phyloP scores from a whole-genome alignment of 2,113 vertebrate genomes.

The Pomatorhinus ruficollis region DNA sequence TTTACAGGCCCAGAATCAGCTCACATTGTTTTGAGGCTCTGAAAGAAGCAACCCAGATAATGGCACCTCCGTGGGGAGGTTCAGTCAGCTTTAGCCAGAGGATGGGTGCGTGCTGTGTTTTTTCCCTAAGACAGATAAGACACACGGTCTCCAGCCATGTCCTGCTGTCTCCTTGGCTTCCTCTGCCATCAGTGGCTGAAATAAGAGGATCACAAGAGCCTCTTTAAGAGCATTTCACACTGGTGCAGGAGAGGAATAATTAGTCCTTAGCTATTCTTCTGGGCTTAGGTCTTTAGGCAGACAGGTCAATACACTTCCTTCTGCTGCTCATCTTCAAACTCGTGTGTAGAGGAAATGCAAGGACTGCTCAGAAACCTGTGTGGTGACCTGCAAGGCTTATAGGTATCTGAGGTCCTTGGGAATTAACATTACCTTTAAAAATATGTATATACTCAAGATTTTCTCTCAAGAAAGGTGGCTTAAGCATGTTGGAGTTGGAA shows the following conservation, averaged over 20 bases:
- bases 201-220: neutral
- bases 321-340: neutral
- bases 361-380: neutral
- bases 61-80: neutral
- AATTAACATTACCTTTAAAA: neutral
- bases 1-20: neutral
- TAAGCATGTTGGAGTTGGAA: neutral
- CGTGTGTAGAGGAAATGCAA: accelerated
- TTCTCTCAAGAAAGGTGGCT: neutral
- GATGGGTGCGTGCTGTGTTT: neutral
- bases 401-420: neutral
- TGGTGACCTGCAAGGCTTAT: neutral
- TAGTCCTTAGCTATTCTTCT: neutral
- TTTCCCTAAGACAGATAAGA: neutral
- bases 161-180: neutral
- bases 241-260: neutral
- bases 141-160: neutral
- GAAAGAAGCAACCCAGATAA: neutral
- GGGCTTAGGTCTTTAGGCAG: neutral
- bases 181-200: neutral
- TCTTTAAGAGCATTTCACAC: neutral
- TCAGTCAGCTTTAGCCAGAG: neutral
- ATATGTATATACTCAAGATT: neutral
- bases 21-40: neutral
- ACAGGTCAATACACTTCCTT: neutral